A percentile compares a stretch with the other conserved stretches of the same genome.
phyloP scores from a whole-genome alignment of 2,797 vertebrate genomes.

The Sebastes iracundus region DNA sequence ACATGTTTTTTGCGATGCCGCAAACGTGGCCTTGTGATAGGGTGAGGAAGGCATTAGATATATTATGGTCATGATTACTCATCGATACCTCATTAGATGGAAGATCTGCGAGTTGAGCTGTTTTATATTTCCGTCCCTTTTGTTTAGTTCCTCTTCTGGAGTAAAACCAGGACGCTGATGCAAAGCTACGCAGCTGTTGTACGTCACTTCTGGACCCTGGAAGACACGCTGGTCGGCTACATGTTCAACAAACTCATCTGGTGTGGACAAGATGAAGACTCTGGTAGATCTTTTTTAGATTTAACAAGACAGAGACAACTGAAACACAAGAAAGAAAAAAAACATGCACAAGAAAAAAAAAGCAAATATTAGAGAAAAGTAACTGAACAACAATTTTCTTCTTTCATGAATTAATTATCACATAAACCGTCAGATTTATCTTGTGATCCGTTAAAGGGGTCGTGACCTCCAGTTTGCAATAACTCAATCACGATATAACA shows the following conservation, averaged over 20 bases:
- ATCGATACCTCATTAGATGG: not conserved
- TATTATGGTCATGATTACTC: not conserved
- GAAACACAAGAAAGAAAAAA: not conserved
- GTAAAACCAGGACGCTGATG: slow-evolving; percentile 80
- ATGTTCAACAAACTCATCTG: slow-evolving; percentile 86
- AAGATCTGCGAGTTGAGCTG: not conserved
- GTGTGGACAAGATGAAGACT: slow-evolving; percentile 75
- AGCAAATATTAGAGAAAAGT: not conserved
- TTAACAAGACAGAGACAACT: not conserved
- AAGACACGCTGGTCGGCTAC: slow-evolving; percentile 83
- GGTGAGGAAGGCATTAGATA: slow-evolving; percentile 48
- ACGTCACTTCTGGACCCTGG: slow-evolving; percentile 81
- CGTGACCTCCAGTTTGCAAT: not conserved
- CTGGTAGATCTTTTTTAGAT: slow-evolving; percentile 53
- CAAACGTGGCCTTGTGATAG: slow-evolving; percentile 71
- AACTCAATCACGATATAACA: not conserved
- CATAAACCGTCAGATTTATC: not conserved
- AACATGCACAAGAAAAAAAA: not conserved
- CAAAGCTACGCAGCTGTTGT: slow-evolving; percentile 74
- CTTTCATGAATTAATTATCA: not conserved
- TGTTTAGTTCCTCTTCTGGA: slow-evolving; percentile 84
- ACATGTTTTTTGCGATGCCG: slow-evolving; percentile 66
- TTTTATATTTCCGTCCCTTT: not conserved
- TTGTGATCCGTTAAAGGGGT: not conserved
- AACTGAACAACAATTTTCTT: not conserved